These are phyloP conservation scores for Sycophila sp. DNA, from an alignment of 1,140 invertebrate genomes.

Conservation along the genomic window DNA sequence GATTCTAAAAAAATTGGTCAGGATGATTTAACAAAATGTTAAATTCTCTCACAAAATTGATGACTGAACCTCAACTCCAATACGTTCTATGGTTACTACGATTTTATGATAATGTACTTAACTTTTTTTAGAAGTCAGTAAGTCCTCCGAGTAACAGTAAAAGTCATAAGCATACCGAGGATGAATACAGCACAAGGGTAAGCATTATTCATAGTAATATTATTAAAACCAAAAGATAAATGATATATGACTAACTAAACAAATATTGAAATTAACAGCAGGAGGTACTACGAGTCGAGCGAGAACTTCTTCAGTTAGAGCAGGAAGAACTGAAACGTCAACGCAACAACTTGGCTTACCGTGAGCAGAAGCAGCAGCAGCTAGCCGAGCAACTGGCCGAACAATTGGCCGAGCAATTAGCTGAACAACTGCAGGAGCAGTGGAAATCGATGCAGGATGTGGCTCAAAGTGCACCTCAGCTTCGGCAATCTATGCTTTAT, in stretches of 20 bases:
- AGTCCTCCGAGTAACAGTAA: slow-evolving; percentile 36
- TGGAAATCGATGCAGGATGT: slow-evolving; percentile 64
- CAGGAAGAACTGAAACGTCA: slow-evolving; percentile 81
- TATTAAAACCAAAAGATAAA: neutral
- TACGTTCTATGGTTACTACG: too few species aligned
- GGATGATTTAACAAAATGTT: too few species aligned
- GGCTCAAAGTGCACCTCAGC: slow-evolving; percentile 38
- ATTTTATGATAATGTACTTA: too few species aligned
- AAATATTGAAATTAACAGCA: too few species aligned
- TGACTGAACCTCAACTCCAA: too few species aligned
- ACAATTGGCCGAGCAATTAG: slow-evolving; percentile 58
- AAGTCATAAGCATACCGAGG: too few species aligned
- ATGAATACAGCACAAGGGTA: slow-evolving; percentile 60
- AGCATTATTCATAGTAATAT: slow-evolving; percentile 29
- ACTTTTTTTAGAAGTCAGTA: too few species aligned
- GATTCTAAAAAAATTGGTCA: too few species aligned
- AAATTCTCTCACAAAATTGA: too few species aligned
- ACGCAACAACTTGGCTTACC: slow-evolving; percentile 74
- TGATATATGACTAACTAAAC: too few species aligned
- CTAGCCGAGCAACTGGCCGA: too few species aligned
- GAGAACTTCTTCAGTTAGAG: slow-evolving; percentile 78
- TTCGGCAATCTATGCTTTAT: neutral
- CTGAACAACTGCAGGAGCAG: slow-evolving; percentile 60
- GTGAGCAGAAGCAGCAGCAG: slow-evolving; percentile 68
- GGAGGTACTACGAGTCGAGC: slow-evolving; percentile 80